Evolutionary conservation across 2,888 invertebrate species (phyloP), one percentile per base, ranked within the genome.

Genomic region (Rotaria socialis): DNA sequence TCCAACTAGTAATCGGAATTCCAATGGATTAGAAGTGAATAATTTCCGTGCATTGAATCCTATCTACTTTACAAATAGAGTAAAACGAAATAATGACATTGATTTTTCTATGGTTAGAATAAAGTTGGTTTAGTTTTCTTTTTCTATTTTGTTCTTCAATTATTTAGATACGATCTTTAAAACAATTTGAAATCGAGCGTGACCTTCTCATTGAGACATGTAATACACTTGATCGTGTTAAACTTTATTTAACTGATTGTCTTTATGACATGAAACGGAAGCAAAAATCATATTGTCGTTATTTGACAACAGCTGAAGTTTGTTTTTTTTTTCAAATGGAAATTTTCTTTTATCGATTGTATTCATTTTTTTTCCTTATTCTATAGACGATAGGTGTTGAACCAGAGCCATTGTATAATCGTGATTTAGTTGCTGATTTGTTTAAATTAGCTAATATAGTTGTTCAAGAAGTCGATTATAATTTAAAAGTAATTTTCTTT

Each of bases 391-490:
- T 19, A 3, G 80, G 80, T 3, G 6, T 80, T n/a, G 80, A 11
- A 19, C n/a, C 80, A 4, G n/a, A 47, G 35, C 14, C 80, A n/a
- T 11, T 80, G 10, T 80, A 80, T 47, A 80, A 80, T 80, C 80
- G 80, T 47, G 80, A 80, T 80, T 80, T 80, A 80, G 47, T 80
- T 47, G 80, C 80, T 11, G 80, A 80, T 80, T 11, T 80, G 47
- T n/a, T 47, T 22, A 80, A 80, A 80, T 80, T 80, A 47, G 80
- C 80, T 8, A 47, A 47, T 47, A 80, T 47, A n/a, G 80, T 80
- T 24, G n/a, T 80, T n/a, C 11, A 11, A 4, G 47, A 80, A 11
- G 47, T n/a, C 24, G 8, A 80, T 24, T 47, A 47, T 47, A 24
- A 80, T 47, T 47, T n/a, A 2, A 80, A 80, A 47, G 80, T 80